Base-by-base conservation (phyloP, 2,113 vertebrate species). In the Proterorhinus semilunaris region DNA sequence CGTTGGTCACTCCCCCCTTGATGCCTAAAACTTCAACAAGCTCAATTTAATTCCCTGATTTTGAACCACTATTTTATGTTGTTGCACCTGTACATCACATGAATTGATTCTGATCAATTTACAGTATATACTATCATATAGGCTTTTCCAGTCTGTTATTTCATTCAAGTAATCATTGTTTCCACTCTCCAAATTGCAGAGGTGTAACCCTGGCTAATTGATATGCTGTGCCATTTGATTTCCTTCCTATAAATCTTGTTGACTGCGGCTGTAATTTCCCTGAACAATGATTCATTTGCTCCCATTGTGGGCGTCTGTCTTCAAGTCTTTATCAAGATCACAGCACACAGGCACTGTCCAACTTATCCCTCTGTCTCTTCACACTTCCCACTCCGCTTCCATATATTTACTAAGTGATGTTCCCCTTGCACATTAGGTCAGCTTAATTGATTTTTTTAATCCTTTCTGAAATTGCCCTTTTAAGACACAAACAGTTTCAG, bases 121-220 rank as follows among this genome's bases (percentile, higher is more conserved):
- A 49, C 27, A 36, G 27, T 36, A 36, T 49, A 67, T 6, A 64
- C 72, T 57, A 78, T 75, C 68, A 64, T 88, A 71, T 16, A 80
- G 59, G 68, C 65, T 36, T 72, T 71, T 69, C 47, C 21, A 47
- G 36, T 59, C 51, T 21, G 42, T 50, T 52, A 21, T 75, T 67
- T 62, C 67, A 44, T 71, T 71, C 66, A 72, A 21, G 81, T 58
- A 70, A 66, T 51, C 74, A 58, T 66, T 85, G 79, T 76, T 72
- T 67, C 74, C 50, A 42, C 17, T 57, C 62, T 44, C 55, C 74
- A 69, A 45, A 68, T 79, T 62, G 71, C 6, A 10, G 65, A 80
- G 74, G 74, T 75, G 69, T 79, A 79, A 79, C 78, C 72, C 70
- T 71, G 67, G 53, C 82, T 85, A 82, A 90, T 85, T 85, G 77